phyloP scores from a whole-genome alignment of 2,797 vertebrate genomes.

The Sebastolobus altivelis region DNA sequence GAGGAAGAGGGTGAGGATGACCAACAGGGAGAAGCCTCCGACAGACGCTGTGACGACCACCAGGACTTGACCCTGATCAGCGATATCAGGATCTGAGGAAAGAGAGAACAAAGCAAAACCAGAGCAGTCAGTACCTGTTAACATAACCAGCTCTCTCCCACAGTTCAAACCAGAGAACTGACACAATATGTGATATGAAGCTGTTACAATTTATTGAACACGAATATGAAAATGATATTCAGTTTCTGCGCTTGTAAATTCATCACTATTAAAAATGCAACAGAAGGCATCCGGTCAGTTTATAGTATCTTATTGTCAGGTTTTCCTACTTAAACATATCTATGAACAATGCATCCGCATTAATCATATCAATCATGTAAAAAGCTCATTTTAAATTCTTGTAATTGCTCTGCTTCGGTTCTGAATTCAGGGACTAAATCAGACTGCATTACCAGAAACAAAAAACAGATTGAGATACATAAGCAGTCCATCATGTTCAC shows the following conservation, averaged over 20 bases:
- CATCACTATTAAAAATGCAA: background rate
- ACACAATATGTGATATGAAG: background rate
- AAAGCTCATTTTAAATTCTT: background rate
- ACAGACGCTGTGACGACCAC: slow-evolving; percentile 97
- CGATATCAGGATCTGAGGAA: slow-evolving; percentile 92
- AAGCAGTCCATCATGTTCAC: background rate
- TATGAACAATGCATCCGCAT: background rate
- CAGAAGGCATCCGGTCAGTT: background rate
- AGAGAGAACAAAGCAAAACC: slow-evolving; percentile 7
- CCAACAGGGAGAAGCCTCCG: slow-evolving; percentile 95
- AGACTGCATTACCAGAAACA: background rate
- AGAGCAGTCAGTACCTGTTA: background rate
- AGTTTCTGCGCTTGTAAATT: background rate
- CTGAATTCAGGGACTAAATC: background rate
- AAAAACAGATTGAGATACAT: background rate
- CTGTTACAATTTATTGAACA: background rate
- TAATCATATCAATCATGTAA: background rate
- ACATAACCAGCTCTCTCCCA: background rate
- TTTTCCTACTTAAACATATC: background rate
- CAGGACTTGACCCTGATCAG: slow-evolving; percentile 96
- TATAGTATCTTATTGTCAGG: background rate
- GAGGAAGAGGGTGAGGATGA: slow-evolving; percentile 98
- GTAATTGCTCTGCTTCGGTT: background rate
- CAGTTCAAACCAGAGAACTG: background rate
- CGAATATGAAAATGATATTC: background rate